A percentile compares a stretch with the other conserved stretches of the same genome.
Conservation (phyloP, 1,140 invertebrate species). For the Lordiphosa clarofinis region DNA sequence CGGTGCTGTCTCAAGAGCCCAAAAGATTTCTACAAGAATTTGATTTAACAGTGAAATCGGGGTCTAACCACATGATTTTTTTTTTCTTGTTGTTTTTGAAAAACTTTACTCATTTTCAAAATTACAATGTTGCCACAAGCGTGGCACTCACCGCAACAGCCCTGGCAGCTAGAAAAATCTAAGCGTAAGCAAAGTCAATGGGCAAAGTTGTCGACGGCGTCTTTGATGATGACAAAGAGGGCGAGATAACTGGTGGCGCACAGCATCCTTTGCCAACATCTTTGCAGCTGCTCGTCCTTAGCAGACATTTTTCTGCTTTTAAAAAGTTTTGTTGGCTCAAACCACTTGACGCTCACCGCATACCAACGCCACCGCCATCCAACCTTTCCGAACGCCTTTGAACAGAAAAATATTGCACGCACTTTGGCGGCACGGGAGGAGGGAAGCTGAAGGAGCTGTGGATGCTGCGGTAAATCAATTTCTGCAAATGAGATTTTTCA, state of each 20-base stretch:
- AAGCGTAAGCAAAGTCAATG: constrained; percentile 79
- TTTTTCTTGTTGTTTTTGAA: constrained; percentile 29
- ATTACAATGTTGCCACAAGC: constrained; percentile 78
- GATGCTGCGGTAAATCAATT: constrained; percentile 78
- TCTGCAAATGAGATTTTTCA: constrained; percentile 79
- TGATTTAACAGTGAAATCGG: constrained; percentile 44
- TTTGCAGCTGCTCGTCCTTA: constrained; percentile 53
- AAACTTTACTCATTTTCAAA: constrained; percentile 80
- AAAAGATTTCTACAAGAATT: constrained; percentile 67
- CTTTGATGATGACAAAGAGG: constrained; percentile 54
- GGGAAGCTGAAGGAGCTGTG: constrained; percentile 32
- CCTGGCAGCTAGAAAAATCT: constrained; percentile 66
- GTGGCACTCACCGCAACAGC: constrained; percentile 58
- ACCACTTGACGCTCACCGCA: constrained; percentile 64
- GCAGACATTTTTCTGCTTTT: constrained; percentile 65
- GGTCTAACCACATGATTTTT: constrained; percentile 45
- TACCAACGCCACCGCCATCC: constrained; percentile 6
- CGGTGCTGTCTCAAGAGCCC: constrained; percentile 22
- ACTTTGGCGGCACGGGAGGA: constrained; percentile 30
- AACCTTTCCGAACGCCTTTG: constrained; percentile 14
- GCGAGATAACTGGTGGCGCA: constrained; percentile 9
- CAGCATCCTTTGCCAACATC: constrained; percentile 27
- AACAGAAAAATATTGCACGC: constrained; percentile 69
- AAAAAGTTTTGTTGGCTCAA: constrained; percentile 66
- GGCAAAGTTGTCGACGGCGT: constrained; percentile 64